Evolutionary conservation across 23 tunicate species (phyloP).

Genomic region (Phallusia fumigata): DNA sequence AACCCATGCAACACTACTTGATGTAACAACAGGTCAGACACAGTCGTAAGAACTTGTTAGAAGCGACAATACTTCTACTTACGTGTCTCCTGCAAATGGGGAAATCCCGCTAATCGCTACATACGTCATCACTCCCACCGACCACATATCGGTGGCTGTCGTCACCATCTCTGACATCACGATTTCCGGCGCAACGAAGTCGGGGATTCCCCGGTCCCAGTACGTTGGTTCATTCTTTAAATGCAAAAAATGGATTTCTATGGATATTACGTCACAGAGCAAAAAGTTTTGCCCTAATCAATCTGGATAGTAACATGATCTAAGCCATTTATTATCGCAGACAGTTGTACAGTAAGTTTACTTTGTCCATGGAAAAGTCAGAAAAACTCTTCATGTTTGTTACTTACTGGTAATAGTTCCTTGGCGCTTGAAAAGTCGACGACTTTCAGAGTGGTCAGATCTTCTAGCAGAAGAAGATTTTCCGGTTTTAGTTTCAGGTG

Average conservation of each 20-base stretch:
- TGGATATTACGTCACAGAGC: neutral
- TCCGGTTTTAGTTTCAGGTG: constrained; percentile 76
- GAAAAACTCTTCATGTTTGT: no score
- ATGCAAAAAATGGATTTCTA: neutral
- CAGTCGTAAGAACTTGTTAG: no score
- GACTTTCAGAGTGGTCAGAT: constrained; percentile 28
- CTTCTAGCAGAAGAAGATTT: constrained; percentile 32
- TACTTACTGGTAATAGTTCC: neutral
- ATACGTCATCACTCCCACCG: constrained; percentile 63
- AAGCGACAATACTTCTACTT: neutral
- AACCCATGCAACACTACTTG: no score
- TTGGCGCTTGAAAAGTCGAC: constrained; percentile 52
- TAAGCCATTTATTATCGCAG: no score
- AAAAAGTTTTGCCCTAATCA: neutral
- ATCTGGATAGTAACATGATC: no score
- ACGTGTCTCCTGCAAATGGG: constrained; percentile 75
- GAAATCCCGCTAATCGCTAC: constrained; percentile 63
- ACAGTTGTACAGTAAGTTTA: no score
- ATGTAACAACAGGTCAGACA: no score
- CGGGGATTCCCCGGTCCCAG: constrained; percentile 67
- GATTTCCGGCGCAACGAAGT: constrained; percentile 75
- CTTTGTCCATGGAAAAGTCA: no score
- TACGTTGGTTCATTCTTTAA: neutral
- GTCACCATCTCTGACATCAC: constrained; percentile 38
- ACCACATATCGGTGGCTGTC: constrained; percentile 79